Conservation (phyloP, 2,888 invertebrate species). For the Scaptomyza caliginosa region DNA sequence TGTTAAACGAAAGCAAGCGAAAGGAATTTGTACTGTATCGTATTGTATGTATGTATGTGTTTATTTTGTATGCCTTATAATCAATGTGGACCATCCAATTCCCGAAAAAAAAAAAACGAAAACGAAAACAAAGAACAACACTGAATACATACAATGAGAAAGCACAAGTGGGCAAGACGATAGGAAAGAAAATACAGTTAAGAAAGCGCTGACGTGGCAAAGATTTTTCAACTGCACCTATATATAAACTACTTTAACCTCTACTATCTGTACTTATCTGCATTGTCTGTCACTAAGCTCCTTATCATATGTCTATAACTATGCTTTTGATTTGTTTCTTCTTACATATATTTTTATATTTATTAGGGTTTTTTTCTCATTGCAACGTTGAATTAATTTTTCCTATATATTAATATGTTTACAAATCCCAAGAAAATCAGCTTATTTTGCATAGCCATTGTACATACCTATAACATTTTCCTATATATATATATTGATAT, state of each 20-base stretch:
- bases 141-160: constrained; percentile 1
- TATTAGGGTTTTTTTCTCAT: background rate
- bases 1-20: constrained; percentile 5
- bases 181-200: background rate
- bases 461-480: constrained; percentile 37
- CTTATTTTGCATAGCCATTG: constrained; percentile 9
- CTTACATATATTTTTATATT: background rate
- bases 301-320: constrained; percentile 17
- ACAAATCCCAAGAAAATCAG: background rate
- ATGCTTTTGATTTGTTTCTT: background rate
- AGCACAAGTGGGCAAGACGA: background rate
- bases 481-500: constrained; percentile 20
- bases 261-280: constrained; percentile 9
- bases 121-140: too few species aligned
- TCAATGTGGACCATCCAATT: constrained; percentile 46
- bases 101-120: constrained; percentile 9
- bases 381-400: background rate
- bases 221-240: background rate
- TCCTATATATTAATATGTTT: background rate
- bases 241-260: constrained; percentile 17
- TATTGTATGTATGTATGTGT: constrained; percentile 36
- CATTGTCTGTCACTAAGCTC: constrained; percentile 32
- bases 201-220: constrained; percentile 10
- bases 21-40: constrained; percentile 8
- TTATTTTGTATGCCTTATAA: constrained; percentile 56